phyloP scores from a whole-genome alignment of 2,888 invertebrate genomes.

The Chloromyia formosa region DNA sequence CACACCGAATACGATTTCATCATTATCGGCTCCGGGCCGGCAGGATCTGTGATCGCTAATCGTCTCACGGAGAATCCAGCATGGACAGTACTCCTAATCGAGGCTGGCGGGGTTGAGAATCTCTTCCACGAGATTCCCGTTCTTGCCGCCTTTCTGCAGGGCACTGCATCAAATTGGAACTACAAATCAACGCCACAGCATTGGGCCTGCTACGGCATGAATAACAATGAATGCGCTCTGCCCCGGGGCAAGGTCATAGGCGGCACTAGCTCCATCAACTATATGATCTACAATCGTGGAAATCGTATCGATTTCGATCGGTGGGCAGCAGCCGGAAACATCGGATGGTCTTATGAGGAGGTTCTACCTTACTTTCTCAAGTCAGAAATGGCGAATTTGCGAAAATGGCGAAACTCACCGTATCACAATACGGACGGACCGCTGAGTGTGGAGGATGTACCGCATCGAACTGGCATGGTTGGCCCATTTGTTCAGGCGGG shows the following conservation, averaged over 20 bases:
- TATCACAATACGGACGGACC: conserved; percentile 70
- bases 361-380: conserved; percentile 68
- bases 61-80: conserved; percentile 56
- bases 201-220: conserved; percentile 67
- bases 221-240: conserved; percentile 57
- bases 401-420: conserved; percentile 63
- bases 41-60: conserved; percentile 66
- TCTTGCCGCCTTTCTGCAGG: conserved; percentile 52
- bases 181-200: conserved; percentile 72
- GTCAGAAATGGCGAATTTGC: conserved; percentile 67
- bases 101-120: conserved; percentile 63
- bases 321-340: conserved; percentile 72
- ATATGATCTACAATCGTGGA: conserved; percentile 76
- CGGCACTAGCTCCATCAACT: conserved; percentile 68
- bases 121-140: conserved; percentile 54
- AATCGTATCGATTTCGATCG: conserved; percentile 74
- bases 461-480: conserved; percentile 65
- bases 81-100: conserved; percentile 63
- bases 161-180: conserved; percentile 70
- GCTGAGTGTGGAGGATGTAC: conserved; percentile 68
- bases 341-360: conserved; percentile 74
- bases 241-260: conserved; percentile 69
- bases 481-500: conserved; percentile 69
- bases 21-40: conserved; percentile 81
- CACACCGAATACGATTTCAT: conserved; percentile 74